Evolutionary conservation across 1,140 invertebrate species (phyloP).

Genomic region (Nasonia vitripennis): DNA sequence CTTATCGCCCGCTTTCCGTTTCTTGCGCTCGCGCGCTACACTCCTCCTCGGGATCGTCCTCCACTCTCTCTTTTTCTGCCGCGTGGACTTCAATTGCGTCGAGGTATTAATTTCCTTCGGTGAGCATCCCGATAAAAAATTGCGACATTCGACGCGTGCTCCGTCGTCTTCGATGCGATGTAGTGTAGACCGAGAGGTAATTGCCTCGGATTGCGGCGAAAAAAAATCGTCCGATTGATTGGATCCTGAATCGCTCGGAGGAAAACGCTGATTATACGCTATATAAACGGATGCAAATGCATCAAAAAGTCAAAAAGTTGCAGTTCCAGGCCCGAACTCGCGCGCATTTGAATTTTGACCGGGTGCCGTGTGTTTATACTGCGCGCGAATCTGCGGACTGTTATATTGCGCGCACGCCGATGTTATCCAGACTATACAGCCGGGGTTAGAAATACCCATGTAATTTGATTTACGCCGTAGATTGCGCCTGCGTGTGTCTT

Average conservation of each 20-base stretch:
- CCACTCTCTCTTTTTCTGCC: background rate
- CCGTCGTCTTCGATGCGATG: too few relatives aligned
- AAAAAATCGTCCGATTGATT: background rate
- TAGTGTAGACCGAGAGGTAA: background rate
- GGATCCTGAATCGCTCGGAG: background rate
- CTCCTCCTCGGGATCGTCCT: background rate
- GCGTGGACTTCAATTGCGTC: conserved; percentile 6
- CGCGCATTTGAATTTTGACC: conserved; percentile 3
- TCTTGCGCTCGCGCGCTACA: background rate
- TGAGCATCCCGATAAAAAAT: conserved; percentile 12
- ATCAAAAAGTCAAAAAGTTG: too few relatives aligned
- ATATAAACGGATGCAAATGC: too few relatives aligned
- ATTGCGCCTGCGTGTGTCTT: too few relatives aligned
- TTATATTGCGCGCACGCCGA: background rate
- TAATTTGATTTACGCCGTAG: background rate
- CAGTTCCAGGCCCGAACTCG: too few relatives aligned
- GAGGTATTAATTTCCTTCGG: conserved; percentile 40
- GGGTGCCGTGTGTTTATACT: background rate
- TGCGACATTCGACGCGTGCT: conserved; percentile 26
- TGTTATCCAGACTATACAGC: background rate
- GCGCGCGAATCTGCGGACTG: background rate
- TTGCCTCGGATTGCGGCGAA: background rate
- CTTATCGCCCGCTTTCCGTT: conserved; percentile 12
- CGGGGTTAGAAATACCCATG: background rate
- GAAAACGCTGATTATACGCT: background rate